Percentiles rank a stretch among this genome's conserved stretches.
Conservation (phyloP, 92 coral and sea anemone genomes). For the Epizoanthus fatuus region DNA sequence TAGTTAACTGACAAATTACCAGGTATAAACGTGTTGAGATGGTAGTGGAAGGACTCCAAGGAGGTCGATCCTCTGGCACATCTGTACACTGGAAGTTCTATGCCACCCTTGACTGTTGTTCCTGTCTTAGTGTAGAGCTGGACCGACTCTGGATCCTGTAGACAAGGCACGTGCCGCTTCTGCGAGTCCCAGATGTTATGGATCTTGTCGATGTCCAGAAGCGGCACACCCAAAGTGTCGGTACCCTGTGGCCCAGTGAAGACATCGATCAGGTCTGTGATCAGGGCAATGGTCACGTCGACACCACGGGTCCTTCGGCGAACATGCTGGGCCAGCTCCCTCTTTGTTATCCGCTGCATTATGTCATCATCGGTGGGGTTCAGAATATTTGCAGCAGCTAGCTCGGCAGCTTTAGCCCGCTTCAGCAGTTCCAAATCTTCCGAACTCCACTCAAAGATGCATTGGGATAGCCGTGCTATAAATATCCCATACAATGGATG, state of each 20-base stretch:
- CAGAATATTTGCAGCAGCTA: not conserved
- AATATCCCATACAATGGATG: constrained; percentile 71
- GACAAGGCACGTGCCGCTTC: constrained; percentile 10
- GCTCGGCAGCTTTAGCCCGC: constrained; percentile 29
- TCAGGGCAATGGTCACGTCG: not conserved
- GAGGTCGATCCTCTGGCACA: constrained; percentile 50
- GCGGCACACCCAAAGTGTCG: constrained; percentile 69
- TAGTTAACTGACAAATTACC: too few relatives aligned
- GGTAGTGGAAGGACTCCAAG: constrained; percentile 42
- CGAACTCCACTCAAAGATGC: constrained; percentile 46
- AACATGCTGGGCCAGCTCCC: constrained; percentile 68
- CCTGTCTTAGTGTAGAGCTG: constrained; percentile 11
- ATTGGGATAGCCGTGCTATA: constrained; percentile 56
- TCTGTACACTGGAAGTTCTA: not conserved
- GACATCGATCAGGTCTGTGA: constrained; percentile 44
- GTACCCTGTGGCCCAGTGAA: constrained; percentile 60
- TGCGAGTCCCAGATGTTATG: constrained; percentile 40
- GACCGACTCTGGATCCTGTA: constrained; percentile 13
- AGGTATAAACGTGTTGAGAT: constrained; percentile 30
- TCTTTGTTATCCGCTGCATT: constrained; percentile 31
- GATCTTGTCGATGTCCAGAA: constrained; percentile 43
- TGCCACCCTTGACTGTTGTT: constrained; percentile 2
- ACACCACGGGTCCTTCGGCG: constrained; percentile 50
- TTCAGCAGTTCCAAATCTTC: constrained; percentile 53
- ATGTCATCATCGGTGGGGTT: constrained; percentile 55